Evolutionary conservation across 2,797 vertebrate genomes (phyloP), one percentile per base, ranked within the genome.

Genomic region (Darevskia mixta): DNA sequence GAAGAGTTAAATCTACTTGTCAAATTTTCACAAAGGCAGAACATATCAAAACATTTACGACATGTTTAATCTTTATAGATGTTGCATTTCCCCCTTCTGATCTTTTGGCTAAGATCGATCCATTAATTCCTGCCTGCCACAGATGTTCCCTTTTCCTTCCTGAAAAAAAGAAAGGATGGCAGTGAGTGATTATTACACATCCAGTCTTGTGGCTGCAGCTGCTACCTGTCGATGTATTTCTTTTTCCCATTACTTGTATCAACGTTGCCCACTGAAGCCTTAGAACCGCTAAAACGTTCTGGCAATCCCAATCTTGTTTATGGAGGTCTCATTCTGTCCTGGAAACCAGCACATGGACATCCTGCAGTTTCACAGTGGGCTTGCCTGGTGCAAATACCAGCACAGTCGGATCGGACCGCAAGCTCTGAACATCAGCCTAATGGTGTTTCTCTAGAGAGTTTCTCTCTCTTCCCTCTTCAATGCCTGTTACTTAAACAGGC

Each of bases 31-130:
- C 61, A 91, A 94, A 94, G 88, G 92, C 32, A 45, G 90, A 92
- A 64, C 90, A 90, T 0, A 0, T 90, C 94, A 86, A 90, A 91
- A 92, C 72, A 27, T 81, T 79, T 81, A 80, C 61, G 76, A 88
- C 66, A 35, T 79, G 41, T 61, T 82, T 85, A 86, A 86, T 86
- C 58, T 83, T 87, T 90, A 76, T 75, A 82, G 79, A 75, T 64
- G 27, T 61, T 66, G 55, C 8, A 61, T 79, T 61, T 15, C 11
- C 5, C 73, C 66, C 92, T 93, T 95, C 94, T 95, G 94, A 95
- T 94, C 91, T 93, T 94, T 94, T 86, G 85, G 45, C 94, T 95
- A 93, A 93, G 91, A 94, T 95, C 86, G 93, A 72, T 88, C 87
- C 83, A 75, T 94, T 93, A 92, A 94, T 95, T 94, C 91, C 71